A percentile compares a stretch with the other conserved stretches of the same genome.
Conservation (phyloP, 2,888 invertebrate species). For the Pocota personata region DNA sequence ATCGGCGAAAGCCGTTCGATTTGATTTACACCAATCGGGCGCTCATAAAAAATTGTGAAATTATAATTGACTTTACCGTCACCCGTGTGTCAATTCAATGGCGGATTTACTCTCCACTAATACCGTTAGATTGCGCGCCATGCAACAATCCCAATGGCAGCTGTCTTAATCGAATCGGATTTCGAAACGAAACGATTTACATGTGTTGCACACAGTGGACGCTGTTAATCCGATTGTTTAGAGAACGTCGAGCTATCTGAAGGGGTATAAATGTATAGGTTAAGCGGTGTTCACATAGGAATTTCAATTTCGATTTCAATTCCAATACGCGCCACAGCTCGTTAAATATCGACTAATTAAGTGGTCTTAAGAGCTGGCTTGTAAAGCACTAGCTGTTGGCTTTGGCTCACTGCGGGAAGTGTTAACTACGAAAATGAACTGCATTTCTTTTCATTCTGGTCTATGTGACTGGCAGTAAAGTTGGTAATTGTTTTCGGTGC, state of each 20-base stretch:
- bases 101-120: slow-evolving; percentile 35
- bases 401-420: slow-evolving; percentile 5
- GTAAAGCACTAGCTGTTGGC: background rate
- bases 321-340: background rate
- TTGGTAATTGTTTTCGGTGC: slow-evolving; percentile 40
- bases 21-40: slow-evolving; percentile 55
- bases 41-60: slow-evolving; percentile 55
- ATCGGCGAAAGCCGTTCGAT: slow-evolving; percentile 24
- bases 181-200: slow-evolving; percentile 21
- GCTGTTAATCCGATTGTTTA: slow-evolving; percentile 15
- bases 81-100: slow-evolving; percentile 52
- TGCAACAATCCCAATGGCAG: slow-evolving; percentile 20
- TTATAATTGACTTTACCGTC: slow-evolving; percentile 62
- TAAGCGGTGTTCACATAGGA: slow-evolving; percentile 10
- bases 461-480: slow-evolving; percentile 21
- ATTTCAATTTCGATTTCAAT: slow-evolving; percentile 35
- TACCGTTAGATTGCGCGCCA: slow-evolving; percentile 24
- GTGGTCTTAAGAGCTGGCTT: slow-evolving; percentile 20
- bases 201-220: background rate
- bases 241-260: background rate
- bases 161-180: slow-evolving; percentile 36
- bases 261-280: background rate
- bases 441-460: background rate
- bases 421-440: slow-evolving; percentile 11
- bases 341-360: slow-evolving; percentile 46